Conservation (phyloP, 2,113 vertebrate species). For the Rostratula benghalensis region DNA sequence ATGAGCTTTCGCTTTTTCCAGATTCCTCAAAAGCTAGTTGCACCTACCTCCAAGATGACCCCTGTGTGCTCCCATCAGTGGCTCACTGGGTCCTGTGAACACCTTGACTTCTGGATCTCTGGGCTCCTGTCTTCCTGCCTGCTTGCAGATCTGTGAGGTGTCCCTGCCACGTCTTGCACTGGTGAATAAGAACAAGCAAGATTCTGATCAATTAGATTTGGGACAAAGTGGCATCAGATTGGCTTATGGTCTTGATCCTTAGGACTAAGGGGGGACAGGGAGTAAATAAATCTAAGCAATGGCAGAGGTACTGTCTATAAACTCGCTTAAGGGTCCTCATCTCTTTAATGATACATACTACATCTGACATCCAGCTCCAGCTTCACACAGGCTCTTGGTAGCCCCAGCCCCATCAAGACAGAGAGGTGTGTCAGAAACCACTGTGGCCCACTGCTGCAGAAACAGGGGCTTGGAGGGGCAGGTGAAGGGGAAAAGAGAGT, state of each 20-base stretch:
- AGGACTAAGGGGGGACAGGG: background rate
- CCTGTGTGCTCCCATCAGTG: fast-evolving
- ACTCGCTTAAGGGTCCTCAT: background rate
- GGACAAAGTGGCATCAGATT: background rate
- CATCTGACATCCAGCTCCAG: background rate
- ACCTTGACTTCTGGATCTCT: background rate
- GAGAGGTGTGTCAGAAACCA: background rate
- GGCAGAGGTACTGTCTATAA: background rate
- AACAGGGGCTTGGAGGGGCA: background rate
- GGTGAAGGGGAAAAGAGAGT: background rate
- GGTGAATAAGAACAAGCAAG: background rate
- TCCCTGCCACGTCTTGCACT: background rate
- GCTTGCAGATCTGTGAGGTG: background rate
- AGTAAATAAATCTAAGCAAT: background rate
- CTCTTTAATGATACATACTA: background rate
- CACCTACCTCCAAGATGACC: background rate
- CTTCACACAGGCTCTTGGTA: background rate
- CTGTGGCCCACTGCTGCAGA: background rate
- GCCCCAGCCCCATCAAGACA: background rate
- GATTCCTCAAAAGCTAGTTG: background rate
- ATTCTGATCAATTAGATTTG: background rate
- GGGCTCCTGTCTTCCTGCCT: background rate
- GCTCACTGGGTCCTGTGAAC: background rate
- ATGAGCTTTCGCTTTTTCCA: background rate
- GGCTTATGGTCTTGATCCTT: background rate